Conservation (phyloP, 2,797 vertebrate species). For the Cyclopterus lumpus region DNA sequence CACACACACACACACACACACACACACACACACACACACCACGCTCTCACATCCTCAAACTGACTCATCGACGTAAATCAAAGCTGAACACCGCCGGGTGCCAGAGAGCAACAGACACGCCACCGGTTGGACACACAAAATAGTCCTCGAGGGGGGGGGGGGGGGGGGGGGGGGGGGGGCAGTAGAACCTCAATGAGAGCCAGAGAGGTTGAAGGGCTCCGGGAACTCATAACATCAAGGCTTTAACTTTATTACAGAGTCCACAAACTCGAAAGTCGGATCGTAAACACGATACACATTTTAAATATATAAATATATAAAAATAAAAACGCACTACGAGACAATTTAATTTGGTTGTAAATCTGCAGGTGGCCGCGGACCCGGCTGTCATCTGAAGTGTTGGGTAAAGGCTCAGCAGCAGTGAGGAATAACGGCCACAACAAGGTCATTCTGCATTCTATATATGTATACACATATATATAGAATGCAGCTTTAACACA, state of each 20-base stretch:
- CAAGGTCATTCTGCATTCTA: no score
- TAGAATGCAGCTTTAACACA: no score
- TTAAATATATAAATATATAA: neutral
- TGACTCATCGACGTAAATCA: constrained; percentile 38
- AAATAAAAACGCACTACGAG: constrained; percentile 10
- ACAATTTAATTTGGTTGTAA: constrained; percentile 6
- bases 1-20: constrained; percentile 7
- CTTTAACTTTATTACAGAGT: constrained; percentile 42
- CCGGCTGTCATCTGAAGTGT: neutral
- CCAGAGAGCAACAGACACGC: constrained; percentile 37
- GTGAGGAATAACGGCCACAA: neutral
- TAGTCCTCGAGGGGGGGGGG: constrained; percentile 15
- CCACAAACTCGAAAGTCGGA: constrained; percentile 23
- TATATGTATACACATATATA: no score
- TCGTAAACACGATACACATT: neutral
- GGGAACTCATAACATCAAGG: constrained; percentile 46
- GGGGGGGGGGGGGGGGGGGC: constrained; percentile 6
- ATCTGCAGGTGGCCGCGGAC: neutral
- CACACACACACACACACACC: constrained; percentile 21
- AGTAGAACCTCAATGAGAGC: constrained; percentile 33
- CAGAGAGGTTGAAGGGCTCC: constrained; percentile 42
- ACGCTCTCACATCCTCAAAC: constrained; percentile 29
- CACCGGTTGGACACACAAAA: constrained; percentile 31
- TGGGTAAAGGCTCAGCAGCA: neutral
- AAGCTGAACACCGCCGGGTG: constrained; percentile 17